A percentile compares a stretch with the other conserved stretches of the same genome.
These are phyloP conservation scores for Galeopsomyia nigrocyanea DNA, from an alignment of 2,888 invertebrate genomes.

Conservation along the genomic window DNA sequence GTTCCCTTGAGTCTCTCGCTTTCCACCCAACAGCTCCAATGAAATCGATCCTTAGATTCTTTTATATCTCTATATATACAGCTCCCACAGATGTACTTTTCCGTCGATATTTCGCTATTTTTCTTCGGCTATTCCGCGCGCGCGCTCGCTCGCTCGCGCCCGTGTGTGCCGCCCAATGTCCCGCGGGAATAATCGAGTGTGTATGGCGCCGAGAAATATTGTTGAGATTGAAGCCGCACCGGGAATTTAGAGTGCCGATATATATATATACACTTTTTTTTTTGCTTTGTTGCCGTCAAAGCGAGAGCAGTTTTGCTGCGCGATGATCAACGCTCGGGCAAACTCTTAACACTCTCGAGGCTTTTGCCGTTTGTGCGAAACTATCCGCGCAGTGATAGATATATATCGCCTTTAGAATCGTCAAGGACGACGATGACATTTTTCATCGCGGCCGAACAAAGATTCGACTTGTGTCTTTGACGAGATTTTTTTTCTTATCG, in stretches of 20 bases:
- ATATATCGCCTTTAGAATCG: background rate
- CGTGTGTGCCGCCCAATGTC: slow-evolving; percentile 10
- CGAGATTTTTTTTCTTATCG: no score
- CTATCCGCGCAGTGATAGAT: background rate
- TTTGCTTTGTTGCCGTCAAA: background rate
- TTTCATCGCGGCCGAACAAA: no score
- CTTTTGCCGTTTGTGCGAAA: background rate
- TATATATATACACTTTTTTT: no score
- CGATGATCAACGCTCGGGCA: background rate
- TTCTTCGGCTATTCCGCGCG: slow-evolving; percentile 12
- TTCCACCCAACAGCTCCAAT: background rate
- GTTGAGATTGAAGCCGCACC: slow-evolving; percentile 12
- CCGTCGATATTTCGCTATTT: background rate
- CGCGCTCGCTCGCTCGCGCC: no score
- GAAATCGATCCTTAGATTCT: slow-evolving; percentile 31
- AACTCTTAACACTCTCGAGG: no score
- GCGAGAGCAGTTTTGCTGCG: background rate
- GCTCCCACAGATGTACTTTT: no score
- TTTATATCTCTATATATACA: no score
- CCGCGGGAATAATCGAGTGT: slow-evolving; percentile 32
- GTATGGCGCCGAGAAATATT: slow-evolving; percentile 27
- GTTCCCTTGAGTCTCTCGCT: background rate
- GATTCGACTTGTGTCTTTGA: no score
- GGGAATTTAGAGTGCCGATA: slow-evolving; percentile 22
- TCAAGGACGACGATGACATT: background rate